phyloP scores from a whole-genome alignment of 2,888 invertebrate genomes.

The Rotaria sp. region DNA sequence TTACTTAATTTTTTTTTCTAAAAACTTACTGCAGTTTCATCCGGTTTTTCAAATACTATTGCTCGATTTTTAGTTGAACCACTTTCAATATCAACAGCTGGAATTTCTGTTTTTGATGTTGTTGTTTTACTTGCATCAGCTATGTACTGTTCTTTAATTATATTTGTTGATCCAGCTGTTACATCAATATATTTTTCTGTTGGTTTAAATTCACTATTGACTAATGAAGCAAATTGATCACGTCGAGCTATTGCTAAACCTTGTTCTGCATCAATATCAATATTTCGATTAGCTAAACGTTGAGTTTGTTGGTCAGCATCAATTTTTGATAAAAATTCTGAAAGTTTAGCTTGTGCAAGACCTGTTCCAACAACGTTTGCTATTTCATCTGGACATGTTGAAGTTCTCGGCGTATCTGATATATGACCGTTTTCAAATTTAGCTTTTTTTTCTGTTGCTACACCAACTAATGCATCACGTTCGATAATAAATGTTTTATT shows the following conservation, averaged over 20 bases:
- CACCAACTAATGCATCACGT: not conserved
- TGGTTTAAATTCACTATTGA: not conserved
- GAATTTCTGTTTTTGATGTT: not conserved
- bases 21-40: not conserved
- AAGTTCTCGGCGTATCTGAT: not conserved
- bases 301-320: not conserved
- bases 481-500: not conserved
- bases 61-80: not conserved
- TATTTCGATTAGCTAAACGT: not conserved
- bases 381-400: not conserved
- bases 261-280: slow-evolving; percentile 23
- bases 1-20: not conserved
- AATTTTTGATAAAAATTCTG: not conserved
- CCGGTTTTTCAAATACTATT: not conserved
- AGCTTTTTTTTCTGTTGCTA: not conserved
- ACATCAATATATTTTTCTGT: slow-evolving; percentile 6
- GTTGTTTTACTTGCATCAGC: not conserved
- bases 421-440: slow-evolving; percentile 15
- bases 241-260: not conserved
- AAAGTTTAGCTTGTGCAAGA: slow-evolving; percentile 3
- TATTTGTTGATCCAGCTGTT: not conserved
- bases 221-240: not conserved
- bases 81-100: not conserved
- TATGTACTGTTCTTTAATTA: slow-evolving; percentile 22
- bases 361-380: not conserved